Evolutionary conservation across 2,888 invertebrate genomes (phyloP), one percentile per base, ranked within the genome.

Genomic region (Syrphus vitripennis): DNA sequence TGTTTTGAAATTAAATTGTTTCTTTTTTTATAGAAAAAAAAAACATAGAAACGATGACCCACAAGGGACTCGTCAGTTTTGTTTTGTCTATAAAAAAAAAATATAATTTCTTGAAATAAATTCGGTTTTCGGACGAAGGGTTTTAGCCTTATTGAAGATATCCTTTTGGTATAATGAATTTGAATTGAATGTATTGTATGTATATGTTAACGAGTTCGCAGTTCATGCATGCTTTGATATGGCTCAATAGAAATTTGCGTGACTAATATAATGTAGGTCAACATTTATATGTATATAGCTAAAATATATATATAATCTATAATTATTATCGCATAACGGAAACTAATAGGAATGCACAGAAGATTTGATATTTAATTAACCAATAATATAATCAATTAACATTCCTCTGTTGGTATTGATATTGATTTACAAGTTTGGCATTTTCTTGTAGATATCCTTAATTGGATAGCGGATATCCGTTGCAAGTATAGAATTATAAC

Each of bases 321-420:
- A 67, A 65, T 55, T 79, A 63, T 48, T 59, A 72, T 40, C 50
- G 29, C 24, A 72, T 67, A 31, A 61, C 48, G 29, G 29, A 59
- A 50, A 40, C 29, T 48, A 48, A 80, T 59, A 53, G 14, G 53
- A 61, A 59, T 65, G 16, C 40, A 48, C 70, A 65, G 37, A 76
- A 69, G 70, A 76, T 81, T 81, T 81, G 55, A 55, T 50, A 71
- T 70, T 76, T 81, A 82, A 82, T 82, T 82, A 82, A 69, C 48
- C 70, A 82, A 53, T 78, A 71, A 70, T 61, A 70, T 61, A 59
- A 59, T 59, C 70, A 78, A 76, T 82, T 82, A 82, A 71, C 70
- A 81, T 70, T 76, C 70, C 69, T 63, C 9, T 10, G 12, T 34
- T 9, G 12, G 34, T 10, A 71, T 71, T 57, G 45, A 16, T 16